Conservation (phyloP, 2,888 invertebrate species). For the Camponotus fellah region DNA sequence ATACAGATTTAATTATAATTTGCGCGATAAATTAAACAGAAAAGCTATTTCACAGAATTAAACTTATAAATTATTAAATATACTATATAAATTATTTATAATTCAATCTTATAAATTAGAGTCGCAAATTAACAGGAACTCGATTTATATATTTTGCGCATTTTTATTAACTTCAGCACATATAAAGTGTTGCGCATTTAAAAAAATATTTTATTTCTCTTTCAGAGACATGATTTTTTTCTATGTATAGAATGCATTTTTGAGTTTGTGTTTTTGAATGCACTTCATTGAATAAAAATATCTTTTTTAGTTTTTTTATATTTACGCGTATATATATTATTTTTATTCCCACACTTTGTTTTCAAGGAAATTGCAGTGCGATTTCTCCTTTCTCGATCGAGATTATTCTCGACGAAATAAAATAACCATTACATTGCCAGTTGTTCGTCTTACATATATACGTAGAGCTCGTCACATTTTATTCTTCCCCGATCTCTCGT, state of each 20-base stretch:
- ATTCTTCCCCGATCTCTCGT: background rate
- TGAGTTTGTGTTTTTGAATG: background rate
- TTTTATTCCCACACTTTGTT: background rate
- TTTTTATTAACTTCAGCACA: background rate
- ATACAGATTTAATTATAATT: background rate
- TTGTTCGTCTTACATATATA: background rate
- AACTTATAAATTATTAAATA: background rate
- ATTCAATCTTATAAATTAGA: background rate
- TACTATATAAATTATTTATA: background rate
- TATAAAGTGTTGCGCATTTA: background rate
- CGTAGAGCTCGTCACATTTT: background rate
- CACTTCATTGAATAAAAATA: background rate
- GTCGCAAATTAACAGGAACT: background rate
- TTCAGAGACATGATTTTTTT: background rate
- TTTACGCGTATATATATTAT: background rate
- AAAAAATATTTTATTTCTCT: slow-evolving; percentile 5
- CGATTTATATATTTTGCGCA: background rate
- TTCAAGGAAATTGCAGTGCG: background rate
- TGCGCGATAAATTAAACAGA: background rate
- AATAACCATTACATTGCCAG: background rate
- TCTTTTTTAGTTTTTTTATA: background rate
- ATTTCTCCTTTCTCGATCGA: background rate
- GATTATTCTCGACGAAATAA: background rate
- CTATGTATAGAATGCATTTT: background rate
- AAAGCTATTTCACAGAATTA: background rate